Percentiles rank a stretch among this genome's conserved stretches.
Conservation (phyloP, 2,797 vertebrate species). For the Cyclura pinguis region DNA sequence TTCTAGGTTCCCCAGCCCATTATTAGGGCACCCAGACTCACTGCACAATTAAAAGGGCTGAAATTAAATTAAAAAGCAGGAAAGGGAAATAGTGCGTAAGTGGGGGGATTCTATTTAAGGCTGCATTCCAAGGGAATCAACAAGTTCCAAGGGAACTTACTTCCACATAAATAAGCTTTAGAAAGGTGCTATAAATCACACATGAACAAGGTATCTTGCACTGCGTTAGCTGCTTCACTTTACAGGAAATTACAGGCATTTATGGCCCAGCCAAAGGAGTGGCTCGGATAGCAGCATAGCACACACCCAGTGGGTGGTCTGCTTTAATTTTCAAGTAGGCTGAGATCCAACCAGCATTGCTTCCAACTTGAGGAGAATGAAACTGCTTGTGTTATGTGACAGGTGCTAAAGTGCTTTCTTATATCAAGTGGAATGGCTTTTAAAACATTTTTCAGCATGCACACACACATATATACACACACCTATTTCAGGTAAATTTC, state of each 20-base stretch:
- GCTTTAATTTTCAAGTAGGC: slow-evolving; percentile 18
- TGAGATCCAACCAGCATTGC: neutral
- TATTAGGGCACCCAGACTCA: neutral
- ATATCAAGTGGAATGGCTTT: neutral
- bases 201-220: neutral
- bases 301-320: neutral
- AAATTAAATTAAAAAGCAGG: neutral
- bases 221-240: neutral
- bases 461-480: neutral
- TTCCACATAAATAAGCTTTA: neutral
- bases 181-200: neutral
- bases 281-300: slow-evolving; percentile 13
- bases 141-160: neutral
- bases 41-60: neutral
- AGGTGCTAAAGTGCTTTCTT: slow-evolving; percentile 30
- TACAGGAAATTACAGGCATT: neutral
- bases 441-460: neutral
- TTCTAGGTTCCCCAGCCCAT: neutral
- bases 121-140: too few relatives aligned
- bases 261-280: neutral
- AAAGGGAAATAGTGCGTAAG: neutral
- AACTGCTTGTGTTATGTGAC: neutral
- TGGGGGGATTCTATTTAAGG: neutral
- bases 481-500: neutral
- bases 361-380: neutral